Evolutionary conservation across 2,797 vertebrate genomes (phyloP), one percentile per base, ranked within the genome.

Genomic region (Pelodytes ibericus): DNA sequence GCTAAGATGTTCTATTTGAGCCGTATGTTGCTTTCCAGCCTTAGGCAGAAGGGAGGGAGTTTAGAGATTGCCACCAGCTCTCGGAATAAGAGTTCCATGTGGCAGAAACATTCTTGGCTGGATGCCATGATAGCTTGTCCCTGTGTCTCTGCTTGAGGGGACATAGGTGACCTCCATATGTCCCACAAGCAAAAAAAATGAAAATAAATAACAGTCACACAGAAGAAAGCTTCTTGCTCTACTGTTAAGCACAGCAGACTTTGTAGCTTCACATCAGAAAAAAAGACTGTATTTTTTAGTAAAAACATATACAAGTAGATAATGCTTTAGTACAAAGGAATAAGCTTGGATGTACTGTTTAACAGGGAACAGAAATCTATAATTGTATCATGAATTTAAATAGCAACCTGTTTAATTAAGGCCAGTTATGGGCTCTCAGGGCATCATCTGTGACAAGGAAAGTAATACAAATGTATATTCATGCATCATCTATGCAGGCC

Each of bases 111-210:
- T 10, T 25, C 41, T 56, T 78, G 76, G 76, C 76, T 78, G 58
- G 41, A 60, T 72, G 62, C 76, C 76, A 78, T 62, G 29, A 26
- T 66, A 78, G 76, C 76, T 78, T 78, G 76, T 78, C 63, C 41
- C 63, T 72, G 70, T 29, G 30, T 78, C 76, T 78, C 22, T 56
- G 70, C 76, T 78, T 16, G 41, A 78, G 76, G 76, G 70, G 58
- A 62, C 22, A 72, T 60, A 78, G 70, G 70, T 78, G 76, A 78
- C 76, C 71, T 78, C 76, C 76, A 78, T 78, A 78, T 78, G 76
- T 78, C 69, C 41, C 56, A 62, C 30, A 68, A 77, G 62, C 39
- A 44, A 59, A 51, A 67, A 44, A 72, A 62, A 61, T 30, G 63
- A 72, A 68, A 66, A 78, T 53, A 78, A 68, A 72, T 78, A 72